Evolutionary conservation across 2,797 vertebrate genomes (phyloP).

Genomic region (Rhyacichthys aspro): DNA sequence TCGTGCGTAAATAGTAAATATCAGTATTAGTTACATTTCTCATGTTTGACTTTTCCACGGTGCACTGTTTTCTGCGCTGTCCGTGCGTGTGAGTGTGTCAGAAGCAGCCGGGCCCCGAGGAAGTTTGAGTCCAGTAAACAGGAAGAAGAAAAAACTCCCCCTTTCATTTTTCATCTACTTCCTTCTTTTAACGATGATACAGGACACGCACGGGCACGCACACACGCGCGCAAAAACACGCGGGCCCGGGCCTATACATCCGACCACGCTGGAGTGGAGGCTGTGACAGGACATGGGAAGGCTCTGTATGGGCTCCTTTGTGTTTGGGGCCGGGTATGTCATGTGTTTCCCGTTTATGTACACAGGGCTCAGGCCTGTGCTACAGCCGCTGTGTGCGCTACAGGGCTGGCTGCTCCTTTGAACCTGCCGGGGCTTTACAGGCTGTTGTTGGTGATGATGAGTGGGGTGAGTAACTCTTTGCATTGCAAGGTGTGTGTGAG

Average conservation of each 20-base stretch:
- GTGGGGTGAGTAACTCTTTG: conserved; percentile 66
- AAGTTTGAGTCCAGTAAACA: conserved; percentile 89
- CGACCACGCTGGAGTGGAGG: conserved; percentile 9
- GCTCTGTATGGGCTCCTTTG: conserved; percentile 50
- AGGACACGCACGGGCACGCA: conserved; percentile 9
- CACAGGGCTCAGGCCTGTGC: conserved; percentile 39
- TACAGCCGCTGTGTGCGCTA: conserved; percentile 34
- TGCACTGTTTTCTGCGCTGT: neutral
- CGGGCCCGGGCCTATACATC: conserved; percentile 3
- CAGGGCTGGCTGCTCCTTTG: conserved; percentile 50
- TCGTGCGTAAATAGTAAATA: no score
- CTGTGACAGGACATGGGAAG: conserved; percentile 34
- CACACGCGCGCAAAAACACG: conserved; percentile 16
- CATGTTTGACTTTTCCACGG: neutral
- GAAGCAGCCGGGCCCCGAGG: conserved; percentile 63
- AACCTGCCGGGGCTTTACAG: conserved; percentile 53
- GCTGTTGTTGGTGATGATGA: conserved; percentile 65
- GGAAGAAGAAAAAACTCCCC: conserved; percentile 82
- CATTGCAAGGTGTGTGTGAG: conserved; percentile 64
- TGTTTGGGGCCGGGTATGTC: conserved; percentile 37
- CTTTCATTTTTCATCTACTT: conserved; percentile 85
- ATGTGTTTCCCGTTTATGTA: conserved; percentile 66
- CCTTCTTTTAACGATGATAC: conserved; percentile 78
- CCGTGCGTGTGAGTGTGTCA: conserved; percentile 5
- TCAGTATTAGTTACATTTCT: no score